Percentiles rank a stretch among this genome's conserved stretches.
These are phyloP conservation scores for Herminia tarsipennalis DNA, from an alignment of 2,888 invertebrate species.

Conservation along the genomic window DNA sequence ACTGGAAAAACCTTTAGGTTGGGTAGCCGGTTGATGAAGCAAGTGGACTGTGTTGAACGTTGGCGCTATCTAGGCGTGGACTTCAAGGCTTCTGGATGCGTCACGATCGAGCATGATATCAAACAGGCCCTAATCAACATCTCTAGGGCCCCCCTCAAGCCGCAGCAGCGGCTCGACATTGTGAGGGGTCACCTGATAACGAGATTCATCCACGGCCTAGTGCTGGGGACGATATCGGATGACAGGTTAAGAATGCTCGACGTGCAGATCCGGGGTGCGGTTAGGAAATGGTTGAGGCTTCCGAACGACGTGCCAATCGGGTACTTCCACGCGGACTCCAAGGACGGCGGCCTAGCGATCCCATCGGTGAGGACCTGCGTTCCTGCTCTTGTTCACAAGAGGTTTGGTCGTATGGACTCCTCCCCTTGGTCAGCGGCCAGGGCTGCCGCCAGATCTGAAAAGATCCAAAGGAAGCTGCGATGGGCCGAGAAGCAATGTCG, in stretches of 20 bases:
- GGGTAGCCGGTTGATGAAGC: slow-evolving; percentile 30
- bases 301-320: too few species aligned
- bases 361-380: too few species aligned
- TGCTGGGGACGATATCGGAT: slow-evolving; percentile 45
- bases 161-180: slow-evolving; percentile 57
- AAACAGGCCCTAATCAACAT: slow-evolving; percentile 15
- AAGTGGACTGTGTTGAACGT: slow-evolving; percentile 39
- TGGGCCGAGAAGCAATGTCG: not conserved
- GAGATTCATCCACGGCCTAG: slow-evolving; percentile 55
- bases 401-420: too few species aligned
- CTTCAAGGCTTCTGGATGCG: slow-evolving; percentile 48
- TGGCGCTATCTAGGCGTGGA: slow-evolving; percentile 52
- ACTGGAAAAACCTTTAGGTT: slow-evolving; percentile 27
- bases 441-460: slow-evolving; percentile 35
- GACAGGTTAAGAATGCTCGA: slow-evolving; percentile 50
- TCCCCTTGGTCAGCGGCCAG: slow-evolving; percentile 30
- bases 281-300: too few species aligned
- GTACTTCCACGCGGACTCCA: too few species aligned
- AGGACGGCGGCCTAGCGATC: too few species aligned
- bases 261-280: too few species aligned
- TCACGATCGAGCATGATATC: slow-evolving; percentile 39
- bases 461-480: slow-evolving; percentile 7
- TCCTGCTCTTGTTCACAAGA: too few species aligned
- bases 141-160: slow-evolving; percentile 40
- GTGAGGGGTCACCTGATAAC: slow-evolving; percentile 59